Conservation (phyloP, 2,797 vertebrate species). For the Myoxocephalus aenaeus region DNA sequence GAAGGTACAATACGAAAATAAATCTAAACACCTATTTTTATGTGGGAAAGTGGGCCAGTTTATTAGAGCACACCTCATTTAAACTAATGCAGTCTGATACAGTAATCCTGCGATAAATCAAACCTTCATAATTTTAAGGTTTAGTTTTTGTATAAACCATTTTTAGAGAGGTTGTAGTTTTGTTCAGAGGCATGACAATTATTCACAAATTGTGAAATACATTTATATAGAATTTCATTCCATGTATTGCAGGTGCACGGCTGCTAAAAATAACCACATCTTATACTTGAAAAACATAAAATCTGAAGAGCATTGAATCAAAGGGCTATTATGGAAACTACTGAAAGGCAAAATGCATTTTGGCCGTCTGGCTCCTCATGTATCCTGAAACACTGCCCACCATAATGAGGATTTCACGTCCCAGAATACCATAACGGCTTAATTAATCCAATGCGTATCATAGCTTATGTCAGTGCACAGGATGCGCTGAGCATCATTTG, state of each 20-base stretch:
- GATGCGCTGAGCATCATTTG: slow-evolving; percentile 33
- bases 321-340: slow-evolving; percentile 9
- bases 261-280: slow-evolving; percentile 16
- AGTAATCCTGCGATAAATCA: not conserved
- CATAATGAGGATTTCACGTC: slow-evolving; percentile 13
- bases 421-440: slow-evolving; percentile 1
- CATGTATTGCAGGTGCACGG: slow-evolving; percentile 7
- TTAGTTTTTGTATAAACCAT: not conserved
- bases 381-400: slow-evolving; percentile 19
- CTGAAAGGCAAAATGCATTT: slow-evolving; percentile 20
- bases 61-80: not conserved
- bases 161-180: not conserved
- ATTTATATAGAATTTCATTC: slow-evolving; percentile 2
- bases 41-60: not conserved
- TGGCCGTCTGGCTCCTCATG: slow-evolving; percentile 3
- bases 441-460: slow-evolving; percentile 41
- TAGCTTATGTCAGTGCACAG: slow-evolving; percentile 37
- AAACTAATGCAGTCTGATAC: not conserved
- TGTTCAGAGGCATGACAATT: not conserved
- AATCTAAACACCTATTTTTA: not conserved
- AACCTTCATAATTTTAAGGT: not conserved
- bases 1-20: not conserved
- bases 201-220: slow-evolving; percentile 15
- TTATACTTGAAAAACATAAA: slow-evolving; percentile 19
- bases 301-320: slow-evolving; percentile 20